Evolutionary conservation across 2,797 vertebrate species (phyloP).

Genomic region (Crocidura indochinensis): DNA sequence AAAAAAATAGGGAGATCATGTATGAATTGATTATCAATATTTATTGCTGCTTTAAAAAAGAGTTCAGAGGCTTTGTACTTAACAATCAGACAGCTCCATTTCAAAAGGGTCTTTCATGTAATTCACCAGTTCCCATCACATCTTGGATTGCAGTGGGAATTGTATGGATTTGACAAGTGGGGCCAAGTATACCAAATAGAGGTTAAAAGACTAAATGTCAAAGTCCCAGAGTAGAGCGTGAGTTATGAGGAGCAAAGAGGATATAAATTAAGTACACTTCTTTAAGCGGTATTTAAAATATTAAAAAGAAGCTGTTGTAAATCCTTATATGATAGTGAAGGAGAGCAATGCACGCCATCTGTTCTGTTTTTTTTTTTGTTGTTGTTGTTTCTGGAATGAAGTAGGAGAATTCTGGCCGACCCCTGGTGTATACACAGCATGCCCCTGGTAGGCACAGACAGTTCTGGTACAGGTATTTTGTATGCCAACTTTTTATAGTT

Average conservation of each 20-base stretch:
- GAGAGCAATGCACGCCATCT: neutral
- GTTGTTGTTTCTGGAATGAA: conserved; percentile 33
- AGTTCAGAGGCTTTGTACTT: neutral
- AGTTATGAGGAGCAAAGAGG: neutral
- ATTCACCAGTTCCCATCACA: neutral
- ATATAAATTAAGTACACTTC: neutral
- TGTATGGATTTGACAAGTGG: neutral
- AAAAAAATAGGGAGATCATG: too few relatives aligned
- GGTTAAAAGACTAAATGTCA: neutral
- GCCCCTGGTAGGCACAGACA: neutral
- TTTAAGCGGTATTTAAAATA: conserved; percentile 57
- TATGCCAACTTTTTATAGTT: conserved; percentile 9
- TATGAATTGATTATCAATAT: neutral
- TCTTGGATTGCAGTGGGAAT: neutral
- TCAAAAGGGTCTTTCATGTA: neutral
- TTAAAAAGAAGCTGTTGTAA: neutral
- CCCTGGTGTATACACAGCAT: neutral
- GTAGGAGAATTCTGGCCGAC: neutral
- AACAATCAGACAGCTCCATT: neutral
- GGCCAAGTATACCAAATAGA: neutral
- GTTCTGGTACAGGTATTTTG: neutral
- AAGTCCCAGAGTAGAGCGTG: neutral
- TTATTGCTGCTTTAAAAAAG: conserved; percentile 11
- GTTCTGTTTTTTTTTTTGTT: conserved; percentile 46
- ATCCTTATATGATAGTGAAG: conserved; percentile 15